These are phyloP conservation scores for Chaetops frenatus DNA, from an alignment of 2,113 vertebrate species.

Conservation along the genomic window DNA sequence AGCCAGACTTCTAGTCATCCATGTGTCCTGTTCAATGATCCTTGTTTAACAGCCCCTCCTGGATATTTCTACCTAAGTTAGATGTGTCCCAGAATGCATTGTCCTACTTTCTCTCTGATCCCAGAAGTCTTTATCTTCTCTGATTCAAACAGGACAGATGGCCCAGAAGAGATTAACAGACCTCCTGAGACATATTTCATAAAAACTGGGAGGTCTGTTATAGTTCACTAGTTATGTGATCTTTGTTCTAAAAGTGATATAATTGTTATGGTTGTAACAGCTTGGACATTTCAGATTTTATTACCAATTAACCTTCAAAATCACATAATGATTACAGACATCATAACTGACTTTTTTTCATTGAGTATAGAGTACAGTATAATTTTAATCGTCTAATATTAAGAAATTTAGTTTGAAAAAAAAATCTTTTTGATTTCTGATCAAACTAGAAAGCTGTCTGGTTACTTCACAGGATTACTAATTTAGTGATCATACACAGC, in stretches of 20 bases:
- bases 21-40: not conserved
- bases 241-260: conserved; percentile 56
- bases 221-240: conserved; percentile 48
- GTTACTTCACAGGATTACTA: not conserved
- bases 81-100: conserved; percentile 7
- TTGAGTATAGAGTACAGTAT: not conserved
- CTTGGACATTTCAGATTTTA: conserved; percentile 57
- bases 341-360: not conserved
- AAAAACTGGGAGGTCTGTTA: conserved; percentile 32
- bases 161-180: conserved; percentile 46
- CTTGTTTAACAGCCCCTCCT: not conserved
- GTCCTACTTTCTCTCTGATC: not conserved
- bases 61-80: not conserved
- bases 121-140: not conserved
- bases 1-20: not conserved
- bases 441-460: not conserved
- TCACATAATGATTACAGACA: conserved; percentile 27
- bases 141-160: conserved; percentile 25
- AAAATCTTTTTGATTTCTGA: not conserved
- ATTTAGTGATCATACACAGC: not conserved
- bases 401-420: not conserved
- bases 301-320: conserved; percentile 61
- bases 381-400: not conserved
- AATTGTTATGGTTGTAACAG: conserved; percentile 37
- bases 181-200: conserved; percentile 37